Evolutionary conservation across 1,140 invertebrate genomes (phyloP).

Genomic region (Eurosta solidaginis): DNA sequence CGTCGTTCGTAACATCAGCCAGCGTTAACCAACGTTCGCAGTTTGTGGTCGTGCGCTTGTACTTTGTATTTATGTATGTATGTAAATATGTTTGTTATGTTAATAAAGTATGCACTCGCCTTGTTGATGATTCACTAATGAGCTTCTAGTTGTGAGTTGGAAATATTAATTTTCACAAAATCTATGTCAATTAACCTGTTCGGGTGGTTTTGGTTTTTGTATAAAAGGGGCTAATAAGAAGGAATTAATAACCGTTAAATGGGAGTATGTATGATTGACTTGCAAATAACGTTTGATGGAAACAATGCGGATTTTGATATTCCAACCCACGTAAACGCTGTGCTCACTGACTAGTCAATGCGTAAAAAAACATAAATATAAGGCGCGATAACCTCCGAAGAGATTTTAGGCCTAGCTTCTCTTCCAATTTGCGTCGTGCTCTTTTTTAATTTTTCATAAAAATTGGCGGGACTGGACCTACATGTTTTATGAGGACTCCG

Average conservation of each 20-base stretch:
- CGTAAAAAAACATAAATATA: too few relatives aligned
- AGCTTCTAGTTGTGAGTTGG: constrained; percentile 1
- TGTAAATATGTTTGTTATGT: neutral
- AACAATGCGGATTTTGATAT: too few relatives aligned
- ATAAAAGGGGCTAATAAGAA: neutral
- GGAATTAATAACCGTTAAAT: neutral
- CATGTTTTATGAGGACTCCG: too few relatives aligned
- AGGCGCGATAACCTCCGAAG: neutral
- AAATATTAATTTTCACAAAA: constrained; percentile 25
- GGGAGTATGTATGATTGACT: neutral
- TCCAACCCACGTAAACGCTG: too few relatives aligned
- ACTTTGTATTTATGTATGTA: neutral
- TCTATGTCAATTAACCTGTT: constrained; percentile 18
- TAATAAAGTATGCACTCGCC: neutral
- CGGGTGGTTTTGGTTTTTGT: neutral
- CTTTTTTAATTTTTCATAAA: too few relatives aligned
- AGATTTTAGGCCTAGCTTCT: too few relatives aligned
- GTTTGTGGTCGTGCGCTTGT: neutral
- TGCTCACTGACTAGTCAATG: too few relatives aligned
- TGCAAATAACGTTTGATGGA: too few relatives aligned
- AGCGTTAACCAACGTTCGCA: neutral
- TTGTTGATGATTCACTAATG: neutral
- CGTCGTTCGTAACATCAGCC: neutral
- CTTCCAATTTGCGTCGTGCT: too few relatives aligned
- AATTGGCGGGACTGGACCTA: too few relatives aligned